Base-by-base conservation (phyloP, 1,140 invertebrate genomes). In the Phenacoccus solenopsis region DNA sequence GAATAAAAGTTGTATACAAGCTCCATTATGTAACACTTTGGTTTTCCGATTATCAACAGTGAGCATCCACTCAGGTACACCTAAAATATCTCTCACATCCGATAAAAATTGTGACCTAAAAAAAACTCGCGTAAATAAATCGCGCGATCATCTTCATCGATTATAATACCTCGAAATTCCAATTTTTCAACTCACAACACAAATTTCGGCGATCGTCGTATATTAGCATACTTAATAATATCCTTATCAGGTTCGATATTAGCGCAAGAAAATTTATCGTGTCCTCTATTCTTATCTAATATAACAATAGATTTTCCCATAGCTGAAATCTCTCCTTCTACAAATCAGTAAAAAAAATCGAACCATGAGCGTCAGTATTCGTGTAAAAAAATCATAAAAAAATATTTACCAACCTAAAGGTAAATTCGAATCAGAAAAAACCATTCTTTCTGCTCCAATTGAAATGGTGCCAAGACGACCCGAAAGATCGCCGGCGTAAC, bases 401-500 rank as follows among this genome's bases (percentile, higher is more conserved):
- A 12, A 67, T 5, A 16, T 59, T 70, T 21, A 75, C 72, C 81
- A 81, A 79, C 80, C 78, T 16, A 98, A 80, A 0, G 94, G 93
- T 64, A 97, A 87, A 81, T 94, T 96, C 4, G 86, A 81, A 80
- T 98, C 94, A 24, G 87, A 86, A 73, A 93, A 88, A 70, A 96
- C 84, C 74, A 85, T 84, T 71, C 90, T 84, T 67, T 88, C 83
- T 5, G 85, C 81, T 7, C 94, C 94, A 38, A 97, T 82, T 74
- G 88, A 86, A 70, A 96, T 91, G 0, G 90, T 86, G 0, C 92
- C 93, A 38, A 94, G 79, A 70, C 93, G 84, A 0, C 90, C 86
- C 1, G 91, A 90, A 59, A 96, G 78, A 79, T 98, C 95, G 0
- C 94, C 95, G n/a, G 96, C 88, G 75, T 95, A 90, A 80, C 95